These are phyloP conservation scores for Drosophila quadrilineata DNA, from an alignment of 1,140 invertebrate species.

Conservation along the genomic window DNA sequence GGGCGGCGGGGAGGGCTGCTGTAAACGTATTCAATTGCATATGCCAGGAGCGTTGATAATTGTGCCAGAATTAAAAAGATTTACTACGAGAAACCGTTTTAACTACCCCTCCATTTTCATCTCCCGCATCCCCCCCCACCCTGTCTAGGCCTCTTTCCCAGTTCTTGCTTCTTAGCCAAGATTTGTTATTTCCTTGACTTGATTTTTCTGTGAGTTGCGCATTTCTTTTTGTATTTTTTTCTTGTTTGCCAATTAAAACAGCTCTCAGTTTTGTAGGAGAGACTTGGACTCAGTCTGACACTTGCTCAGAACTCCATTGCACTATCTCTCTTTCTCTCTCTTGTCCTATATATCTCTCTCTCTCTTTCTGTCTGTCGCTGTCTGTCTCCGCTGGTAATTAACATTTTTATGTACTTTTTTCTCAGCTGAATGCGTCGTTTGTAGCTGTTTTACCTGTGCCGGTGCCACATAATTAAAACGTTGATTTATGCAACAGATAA, in stretches of 20 bases:
- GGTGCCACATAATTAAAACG: slow-evolving; percentile 65
- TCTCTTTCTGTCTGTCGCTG: not conserved
- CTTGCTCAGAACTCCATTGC: too few relatives aligned
- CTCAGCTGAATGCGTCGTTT: not conserved
- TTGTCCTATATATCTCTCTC: not conserved
- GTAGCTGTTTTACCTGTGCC: not conserved
- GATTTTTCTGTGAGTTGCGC: not conserved
- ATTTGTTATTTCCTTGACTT: not conserved
- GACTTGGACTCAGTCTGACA: too few relatives aligned
- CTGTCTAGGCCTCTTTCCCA: too few relatives aligned
- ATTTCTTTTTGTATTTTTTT: slow-evolving; percentile 12
- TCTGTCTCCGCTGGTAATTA: slow-evolving; percentile 61
- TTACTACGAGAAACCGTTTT: slow-evolving; percentile 18
- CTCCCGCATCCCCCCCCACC: too few relatives aligned
- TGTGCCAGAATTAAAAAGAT: slow-evolving; percentile 60
- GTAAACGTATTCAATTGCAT: slow-evolving; percentile 59
- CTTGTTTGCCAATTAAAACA: slow-evolving; percentile 65
- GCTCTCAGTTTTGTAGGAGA: not conserved
- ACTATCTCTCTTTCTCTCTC: not conserved
- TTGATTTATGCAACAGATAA: slow-evolving; percentile 62
- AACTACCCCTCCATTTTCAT: not conserved
- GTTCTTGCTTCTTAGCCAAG: not conserved
- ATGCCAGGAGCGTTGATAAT: slow-evolving; percentile 58
- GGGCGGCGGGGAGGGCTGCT: not conserved
- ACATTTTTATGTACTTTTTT: slow-evolving; percentile 68